Percentiles rank a stretch among this genome's conserved stretches.
Evolutionary conservation across 2,797 vertebrate species (phyloP).

Genomic region (Paedocypris micromegethes): DNA sequence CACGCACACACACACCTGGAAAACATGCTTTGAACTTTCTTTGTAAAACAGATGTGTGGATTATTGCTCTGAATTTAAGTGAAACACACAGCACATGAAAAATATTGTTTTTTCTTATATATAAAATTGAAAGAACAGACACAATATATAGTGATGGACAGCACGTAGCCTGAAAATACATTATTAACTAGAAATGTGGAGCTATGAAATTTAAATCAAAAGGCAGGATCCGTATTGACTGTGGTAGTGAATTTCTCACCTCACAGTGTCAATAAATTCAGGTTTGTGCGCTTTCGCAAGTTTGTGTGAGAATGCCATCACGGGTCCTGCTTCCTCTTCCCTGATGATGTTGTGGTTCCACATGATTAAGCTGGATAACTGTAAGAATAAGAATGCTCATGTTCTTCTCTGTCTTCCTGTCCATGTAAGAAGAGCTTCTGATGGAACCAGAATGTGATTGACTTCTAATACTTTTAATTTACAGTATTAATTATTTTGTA

Average conservation of each 20-base stretch:
- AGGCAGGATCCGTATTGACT: slow-evolving; percentile 31
- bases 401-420: no score
- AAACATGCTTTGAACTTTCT: not conserved
- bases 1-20: no score
- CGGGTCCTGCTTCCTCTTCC: slow-evolving; percentile 82
- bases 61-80: slow-evolving; percentile 22
- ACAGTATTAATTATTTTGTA: no score
- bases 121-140: not conserved
- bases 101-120: slow-evolving; percentile 2
- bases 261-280: slow-evolving; percentile 66
- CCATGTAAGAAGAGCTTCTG: no score
- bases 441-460: no score
- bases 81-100: slow-evolving; percentile 8
- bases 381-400: slow-evolving; percentile 98
- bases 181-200: slow-evolving; percentile 51
- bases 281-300: slow-evolving; percentile 88
- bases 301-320: slow-evolving; percentile 98
- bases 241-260: not conserved
- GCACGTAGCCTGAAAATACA: slow-evolving; percentile 12
- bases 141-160: not conserved
- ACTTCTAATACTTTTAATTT: no score
- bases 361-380: slow-evolving; percentile 99
- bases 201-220: slow-evolving; percentile 30
- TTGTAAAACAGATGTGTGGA: slow-evolving; percentile 30
- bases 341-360: slow-evolving; percentile 99